Base-by-base conservation (phyloP, 2,797 vertebrate species). In the Percopsis omiscomaycus region DNA sequence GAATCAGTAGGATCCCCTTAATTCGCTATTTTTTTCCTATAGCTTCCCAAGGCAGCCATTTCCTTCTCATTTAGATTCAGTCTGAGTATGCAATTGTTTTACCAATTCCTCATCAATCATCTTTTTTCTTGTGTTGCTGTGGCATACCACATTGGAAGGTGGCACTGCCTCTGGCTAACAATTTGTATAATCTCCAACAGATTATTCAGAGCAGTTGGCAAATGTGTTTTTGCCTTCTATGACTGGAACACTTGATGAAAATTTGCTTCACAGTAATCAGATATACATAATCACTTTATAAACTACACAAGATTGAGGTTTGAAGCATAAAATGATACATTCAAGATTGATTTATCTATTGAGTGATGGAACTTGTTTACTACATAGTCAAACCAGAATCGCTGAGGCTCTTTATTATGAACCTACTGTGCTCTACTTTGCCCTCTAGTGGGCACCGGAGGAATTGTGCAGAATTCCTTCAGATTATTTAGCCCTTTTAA, bases 361-460 rank as follows among this genome's bases (percentile, higher is more conserved):
- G n/a, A 13, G 4, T 13, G 1, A 37, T 37, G 32, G 5, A 9
- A 2, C 11, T 42, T 55, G 3, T 44, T 57, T 54, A 27, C 50
- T 37, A 29, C 27, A 12, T 3, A 32, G 8, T 55, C 32, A 15
- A n/a, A 15, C 30, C 52, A 54, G 27, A 29, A 9, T 22, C 16
- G 28, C 28, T 30, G 52, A 54, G 44, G 28, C 45, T 44, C 37
- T 22, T 4, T 57, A 5, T 22, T 57, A 3, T 45, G 12, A 1
- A 47, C 22, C 0, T 30, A 64, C 13, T 66, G 28, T 60, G 54
- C 28, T 63, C 13, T 37, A 3, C 29, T 44, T 32, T 53, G 45
- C 67, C 66, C 68, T 68, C 71, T 81, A 69, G 27, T 81, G 75
- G 73, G 71, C 27, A 15, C 53, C 10, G 49, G 48, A 32, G 37